Conservation (phyloP, 64 coral and sea anemone genomes). For the Pachyseris speciosa region DNA sequence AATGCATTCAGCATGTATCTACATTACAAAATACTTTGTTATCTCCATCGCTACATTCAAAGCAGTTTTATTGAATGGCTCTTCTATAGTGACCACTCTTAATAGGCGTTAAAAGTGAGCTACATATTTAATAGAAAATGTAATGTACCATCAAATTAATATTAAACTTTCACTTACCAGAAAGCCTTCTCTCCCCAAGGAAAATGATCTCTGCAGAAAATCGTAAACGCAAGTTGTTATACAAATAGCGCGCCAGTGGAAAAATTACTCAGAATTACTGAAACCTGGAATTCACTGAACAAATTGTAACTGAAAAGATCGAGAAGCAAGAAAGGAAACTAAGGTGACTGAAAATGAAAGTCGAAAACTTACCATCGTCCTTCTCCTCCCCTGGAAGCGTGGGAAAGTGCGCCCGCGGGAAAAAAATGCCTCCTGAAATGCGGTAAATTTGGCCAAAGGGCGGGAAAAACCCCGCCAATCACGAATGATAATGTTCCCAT, state of each 20-base stretch:
- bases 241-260: not conserved
- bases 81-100: not conserved
- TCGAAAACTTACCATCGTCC: not conserved
- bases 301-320: not conserved
- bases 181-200: not conserved
- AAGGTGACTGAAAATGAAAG: not conserved
- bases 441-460: not conserved
- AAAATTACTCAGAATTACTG: not conserved
- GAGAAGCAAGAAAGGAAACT: too few relatives aligned
- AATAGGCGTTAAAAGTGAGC: not conserved
- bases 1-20: not conserved
- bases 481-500: not conserved
- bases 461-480: not conserved
- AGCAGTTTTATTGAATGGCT: not conserved
- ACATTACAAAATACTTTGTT: not conserved
- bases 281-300: not conserved
- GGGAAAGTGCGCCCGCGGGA: not conserved
- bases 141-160: not conserved
- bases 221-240: not conserved
- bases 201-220: not conserved
- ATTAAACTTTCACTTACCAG: not conserved
- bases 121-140: conserved; percentile 10
- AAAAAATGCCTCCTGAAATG: not conserved
- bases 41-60: not conserved
- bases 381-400: not conserved